Conservation (phyloP, 2,888 invertebrate genomes). For the Zhuqinia jingwanae region DNA sequence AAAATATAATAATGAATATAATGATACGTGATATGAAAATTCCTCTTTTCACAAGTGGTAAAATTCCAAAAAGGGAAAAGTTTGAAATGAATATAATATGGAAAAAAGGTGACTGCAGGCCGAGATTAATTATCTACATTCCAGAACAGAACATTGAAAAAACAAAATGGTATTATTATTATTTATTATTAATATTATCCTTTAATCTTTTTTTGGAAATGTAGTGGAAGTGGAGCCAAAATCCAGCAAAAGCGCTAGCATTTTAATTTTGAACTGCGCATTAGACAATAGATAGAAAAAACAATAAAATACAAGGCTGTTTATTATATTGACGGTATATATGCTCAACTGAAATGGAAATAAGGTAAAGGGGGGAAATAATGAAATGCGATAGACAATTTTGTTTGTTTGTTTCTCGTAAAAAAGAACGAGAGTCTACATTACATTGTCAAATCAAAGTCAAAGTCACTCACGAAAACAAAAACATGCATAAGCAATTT, state of each 20-base stretch:
- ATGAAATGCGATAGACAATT: not conserved
- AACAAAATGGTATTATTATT: not conserved
- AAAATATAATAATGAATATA: too few relatives aligned
- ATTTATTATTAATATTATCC: too few relatives aligned
- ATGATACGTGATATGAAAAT: too few relatives aligned
- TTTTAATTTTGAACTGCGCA: too few relatives aligned
- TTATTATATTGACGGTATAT: not conserved
- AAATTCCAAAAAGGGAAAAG: not conserved
- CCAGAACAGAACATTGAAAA: not conserved
- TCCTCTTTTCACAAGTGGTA: too few relatives aligned
- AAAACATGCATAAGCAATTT: constrained; percentile 3
- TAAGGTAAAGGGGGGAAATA: not conserved
- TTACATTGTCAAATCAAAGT: not conserved
- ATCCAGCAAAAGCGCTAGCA: too few relatives aligned
- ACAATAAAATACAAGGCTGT: too few relatives aligned
- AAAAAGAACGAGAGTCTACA: not conserved
- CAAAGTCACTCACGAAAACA: not conserved
- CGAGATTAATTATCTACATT: constrained; percentile 48
- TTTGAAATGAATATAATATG: not conserved
- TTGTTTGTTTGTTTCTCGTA: not conserved
- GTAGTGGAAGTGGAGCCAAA: too few relatives aligned
- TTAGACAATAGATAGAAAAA: too few relatives aligned
- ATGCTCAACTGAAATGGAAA: not conserved
- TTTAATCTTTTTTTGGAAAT: too few relatives aligned
- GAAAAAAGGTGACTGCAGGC: constrained; percentile 25